These are phyloP conservation scores for Caenorhabditis doughertyi DNA, from an alignment of 2,888 invertebrate genomes.

Conservation along the genomic window DNA sequence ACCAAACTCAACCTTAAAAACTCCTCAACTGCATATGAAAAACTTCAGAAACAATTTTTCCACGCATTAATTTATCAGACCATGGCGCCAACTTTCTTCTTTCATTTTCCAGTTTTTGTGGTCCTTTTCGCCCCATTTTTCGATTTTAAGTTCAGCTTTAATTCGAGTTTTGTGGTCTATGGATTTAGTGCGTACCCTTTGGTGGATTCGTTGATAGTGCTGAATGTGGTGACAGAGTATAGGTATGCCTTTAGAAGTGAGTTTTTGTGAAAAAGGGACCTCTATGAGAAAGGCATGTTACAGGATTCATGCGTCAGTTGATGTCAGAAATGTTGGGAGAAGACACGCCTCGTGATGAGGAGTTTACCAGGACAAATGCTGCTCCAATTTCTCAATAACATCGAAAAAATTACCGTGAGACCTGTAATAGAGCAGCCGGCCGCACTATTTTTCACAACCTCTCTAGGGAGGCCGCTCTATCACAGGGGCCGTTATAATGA, in stretches of 20 bases:
- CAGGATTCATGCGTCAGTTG: slow-evolving; percentile 11
- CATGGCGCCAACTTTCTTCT: slow-evolving; percentile 22
- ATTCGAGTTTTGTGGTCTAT: slow-evolving; percentile 13
- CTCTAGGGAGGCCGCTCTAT: no score
- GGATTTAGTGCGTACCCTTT: slow-evolving; percentile 34
- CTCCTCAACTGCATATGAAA: slow-evolving; percentile 1
- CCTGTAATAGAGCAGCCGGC: no score
- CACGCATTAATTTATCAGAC: slow-evolving; percentile 27
- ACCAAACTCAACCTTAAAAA: not conserved
- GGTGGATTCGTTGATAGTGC: slow-evolving; percentile 18
- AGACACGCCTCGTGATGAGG: no score
- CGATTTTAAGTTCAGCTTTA: slow-evolving; percentile 29
- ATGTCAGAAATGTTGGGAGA: no score
- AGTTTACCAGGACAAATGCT: no score
- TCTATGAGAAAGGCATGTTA: not conserved
- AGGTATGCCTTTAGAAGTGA: not conserved
- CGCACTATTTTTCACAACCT: no score
- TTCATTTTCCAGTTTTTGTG: slow-evolving; percentile 14
- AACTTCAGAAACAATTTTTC: slow-evolving; percentile 35
- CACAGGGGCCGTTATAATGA: no score
- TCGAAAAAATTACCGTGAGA: no score
- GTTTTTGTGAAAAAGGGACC: not conserved
- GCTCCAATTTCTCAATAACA: no score
- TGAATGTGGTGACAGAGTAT: slow-evolving; percentile 28
- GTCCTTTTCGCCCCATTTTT: slow-evolving; percentile 23